These are phyloP conservation scores for Brachionichthys hirsutus DNA, from an alignment of 2,113 vertebrate species.

Conservation along the genomic window DNA sequence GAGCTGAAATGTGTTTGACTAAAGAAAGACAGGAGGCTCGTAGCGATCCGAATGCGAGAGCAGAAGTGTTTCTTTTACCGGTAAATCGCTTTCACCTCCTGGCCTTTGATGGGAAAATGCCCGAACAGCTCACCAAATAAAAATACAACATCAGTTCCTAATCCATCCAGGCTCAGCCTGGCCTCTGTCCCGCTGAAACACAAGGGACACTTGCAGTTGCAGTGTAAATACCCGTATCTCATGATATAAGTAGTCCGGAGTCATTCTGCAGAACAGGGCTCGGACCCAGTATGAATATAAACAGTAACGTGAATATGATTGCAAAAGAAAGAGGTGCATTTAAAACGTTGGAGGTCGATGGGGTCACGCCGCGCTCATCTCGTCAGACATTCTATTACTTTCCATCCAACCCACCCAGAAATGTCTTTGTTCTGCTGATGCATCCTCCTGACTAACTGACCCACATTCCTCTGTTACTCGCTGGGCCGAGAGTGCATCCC, in stretches of 20 bases:
- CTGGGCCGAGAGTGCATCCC: conserved; percentile 34
- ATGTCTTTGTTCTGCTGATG: conserved; percentile 68
- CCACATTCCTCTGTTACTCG: conserved; percentile 66
- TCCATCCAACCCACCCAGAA: conserved; percentile 32
- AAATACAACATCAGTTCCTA: conserved; percentile 37
- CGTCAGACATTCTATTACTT: conserved; percentile 49
- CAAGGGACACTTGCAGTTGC: conserved; percentile 41
- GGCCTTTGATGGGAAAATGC: conserved; percentile 21
- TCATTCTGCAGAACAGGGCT: conserved; percentile 36
- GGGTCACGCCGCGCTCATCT: conserved; percentile 54
- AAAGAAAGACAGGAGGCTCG: conserved; percentile 14
- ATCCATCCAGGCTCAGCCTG: conserved; percentile 18
- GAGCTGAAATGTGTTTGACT: conserved; percentile 20
- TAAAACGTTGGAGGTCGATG: conserved; percentile 46
- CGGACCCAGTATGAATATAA: conserved; percentile 22
- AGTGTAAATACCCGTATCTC: conserved; percentile 43
- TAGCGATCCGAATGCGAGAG: conserved; percentile 3
- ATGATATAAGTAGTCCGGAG: conserved; percentile 40
- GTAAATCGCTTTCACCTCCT: conserved; percentile 13
- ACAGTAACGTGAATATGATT: conserved; percentile 25
- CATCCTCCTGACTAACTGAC: conserved; percentile 76
- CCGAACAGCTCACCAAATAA: conserved; percentile 39
- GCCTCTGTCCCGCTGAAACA: conserved; percentile 15
- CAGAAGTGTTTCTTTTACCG: conserved; percentile 18
- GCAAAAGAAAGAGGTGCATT: conserved; percentile 33